A percentile compares a stretch with the other conserved stretches of the same genome.
Evolutionary conservation across 2,888 invertebrate genomes (phyloP).

Genomic region (Oasisia sp.): DNA sequence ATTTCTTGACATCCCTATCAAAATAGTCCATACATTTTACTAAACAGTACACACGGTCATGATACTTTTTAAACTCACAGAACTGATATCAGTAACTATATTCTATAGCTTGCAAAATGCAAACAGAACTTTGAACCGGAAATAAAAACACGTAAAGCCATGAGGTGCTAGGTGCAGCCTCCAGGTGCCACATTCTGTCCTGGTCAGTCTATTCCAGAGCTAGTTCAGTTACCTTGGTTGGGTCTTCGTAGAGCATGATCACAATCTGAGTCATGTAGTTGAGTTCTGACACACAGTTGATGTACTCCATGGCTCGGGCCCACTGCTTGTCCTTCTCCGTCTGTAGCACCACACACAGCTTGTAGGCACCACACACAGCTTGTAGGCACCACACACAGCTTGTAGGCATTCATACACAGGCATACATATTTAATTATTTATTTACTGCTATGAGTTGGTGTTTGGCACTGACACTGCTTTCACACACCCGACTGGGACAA

Average conservation of each 20-base stretch:
- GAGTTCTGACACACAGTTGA: conserved; percentile 86
- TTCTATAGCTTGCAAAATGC: too few species aligned
- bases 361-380: background rate
- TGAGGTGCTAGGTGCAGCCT: background rate
- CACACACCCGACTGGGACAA: too few species aligned
- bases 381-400: background rate
- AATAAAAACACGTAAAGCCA: too few species aligned
- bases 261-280: conserved; percentile 99
- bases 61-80: too few species aligned
- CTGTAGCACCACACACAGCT: conserved; percentile 62
- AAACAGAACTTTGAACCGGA: too few species aligned
- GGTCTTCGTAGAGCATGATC: conserved; percentile 97
- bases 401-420: background rate
- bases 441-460: too few species aligned
- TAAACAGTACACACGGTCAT: background rate
- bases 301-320: conserved; percentile 98
- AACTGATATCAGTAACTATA: too few species aligned
- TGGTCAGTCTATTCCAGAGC: background rate
- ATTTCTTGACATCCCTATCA: too few species aligned
- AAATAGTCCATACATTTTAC: background rate
- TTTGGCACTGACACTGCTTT: too few species aligned
- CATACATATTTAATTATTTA: background rate
- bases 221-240: conserved; percentile 77
- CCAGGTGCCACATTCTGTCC: background rate
- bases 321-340: conserved; percentile 93